Evolutionary conservation across 1,140 invertebrate genomes (phyloP), one percentile per base, ranked within the genome.

Genomic region (Drosophila melanica): DNA sequence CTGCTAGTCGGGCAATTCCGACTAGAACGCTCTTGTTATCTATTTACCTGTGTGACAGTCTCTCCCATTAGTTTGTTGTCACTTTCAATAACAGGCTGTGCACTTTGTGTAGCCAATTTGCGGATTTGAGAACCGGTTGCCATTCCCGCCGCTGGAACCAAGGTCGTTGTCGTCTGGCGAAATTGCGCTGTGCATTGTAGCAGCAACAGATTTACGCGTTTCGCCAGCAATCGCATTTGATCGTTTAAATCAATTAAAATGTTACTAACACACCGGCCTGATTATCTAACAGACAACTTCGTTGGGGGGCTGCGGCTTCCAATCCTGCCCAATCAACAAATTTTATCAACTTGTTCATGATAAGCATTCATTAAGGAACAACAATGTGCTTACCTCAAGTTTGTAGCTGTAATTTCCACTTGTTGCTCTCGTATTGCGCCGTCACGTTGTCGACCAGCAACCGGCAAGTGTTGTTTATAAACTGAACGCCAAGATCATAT

Each of bases 391-490:
- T 44, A 62, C 63, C 41, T 47, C 57, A 69, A 27, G 42, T 20
- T 30, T 42, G 35, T 14, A 41, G 41, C 65, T 54, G 18, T n/a
- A 47, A 72, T 10, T 47, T 23, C 23, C 7, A 37, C 55, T 47
- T 70, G 18, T 35, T 37, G 59, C 30, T 14, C 2, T 27, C 18
- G 12, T 35, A n/a, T 4, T 18, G 20, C 20, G 35, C 33, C 42
- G 41, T 51, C 71, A 44, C 44, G 45, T 16, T 18, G 18, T 33
- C 64, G 53, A 68, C 60, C 79, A 9, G 41, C 59, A 54, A 23
- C 79, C 75, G 84, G 58, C 76, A 37, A 79, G 11, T 23, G 75
- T 79, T 87, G 82, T 82, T 87, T 89, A 77, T 82, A 82, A 82
- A 87, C 75, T 86, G 74, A 87, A 55, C 30, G 33, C n/a, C 53